Base-by-base conservation (phyloP, 2,888 invertebrate genomes). In the Leptinotarsa rubiginosa region DNA sequence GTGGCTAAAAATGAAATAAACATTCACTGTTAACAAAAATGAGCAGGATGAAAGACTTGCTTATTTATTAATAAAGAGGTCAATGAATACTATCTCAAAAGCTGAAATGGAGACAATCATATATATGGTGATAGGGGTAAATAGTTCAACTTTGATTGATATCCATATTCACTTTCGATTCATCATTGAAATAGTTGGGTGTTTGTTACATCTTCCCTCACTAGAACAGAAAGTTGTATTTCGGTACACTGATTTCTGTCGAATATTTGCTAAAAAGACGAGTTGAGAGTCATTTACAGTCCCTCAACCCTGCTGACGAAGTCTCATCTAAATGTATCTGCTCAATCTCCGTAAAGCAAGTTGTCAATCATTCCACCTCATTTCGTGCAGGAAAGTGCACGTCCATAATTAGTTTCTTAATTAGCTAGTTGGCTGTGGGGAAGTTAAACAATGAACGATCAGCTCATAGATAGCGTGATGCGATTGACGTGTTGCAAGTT, bases 401-500 rank as follows among this genome's bases (percentile, higher is more conserved):
- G 56, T 56, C 20, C 20, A 56, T 56, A 20, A 56, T 56, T 25
- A 56, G 56, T 56, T 56, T 56, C 56, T 56, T 22, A 56, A 56
- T 56, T 15, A 56, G 56, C 22, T 56, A 22, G 56, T 56, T 22
- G 56, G 56, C 56, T 56, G 56, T 56, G 56, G 56, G 20, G 68
- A 68, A 31, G 68, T 68, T 68, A n/a, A 68, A 68, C 54, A 68
- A 68, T 52, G 41, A 68, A 68, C 50, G 54, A 54, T 68, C 54
- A 52, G 12, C 18, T 54, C 25, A 54, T 15, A 68, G 68, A 54
- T 68, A 52, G 50, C 68, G 41, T 68, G 68, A 54, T 54, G 22
- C 18, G 25, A 41, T 16, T 54, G 25, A 67, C 20, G 31, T 20
- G 56, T 56, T 31, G 18, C 18, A 56, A 56, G 56, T 25, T 25